Percentiles rank a stretch among this genome's conserved stretches.
These are phyloP conservation scores for Philonicus albiceps DNA, from an alignment of 2,888 invertebrate species.

Conservation along the genomic window DNA sequence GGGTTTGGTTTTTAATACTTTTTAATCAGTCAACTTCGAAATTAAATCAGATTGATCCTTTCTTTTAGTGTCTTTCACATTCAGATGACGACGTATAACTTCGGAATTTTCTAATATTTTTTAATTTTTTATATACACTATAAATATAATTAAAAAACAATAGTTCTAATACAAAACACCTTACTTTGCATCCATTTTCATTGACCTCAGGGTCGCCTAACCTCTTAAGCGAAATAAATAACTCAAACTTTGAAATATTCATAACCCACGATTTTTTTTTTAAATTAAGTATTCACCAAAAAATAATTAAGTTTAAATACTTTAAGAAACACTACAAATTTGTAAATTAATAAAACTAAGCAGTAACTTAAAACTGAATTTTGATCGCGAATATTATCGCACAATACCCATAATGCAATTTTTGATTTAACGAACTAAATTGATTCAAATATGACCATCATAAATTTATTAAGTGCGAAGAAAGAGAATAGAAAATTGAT, in stretches of 20 bases:
- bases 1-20: not conserved
- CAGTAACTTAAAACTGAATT: not conserved
- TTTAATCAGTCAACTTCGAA: not conserved
- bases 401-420: not conserved
- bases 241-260: too few relatives aligned
- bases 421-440: not conserved
- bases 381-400: not conserved
- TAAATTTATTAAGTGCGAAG: not conserved
- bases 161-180: too few relatives aligned
- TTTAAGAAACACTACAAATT: not conserved
- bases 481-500: not conserved
- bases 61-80: not conserved
- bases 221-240: too few relatives aligned
- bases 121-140: too few relatives aligned
- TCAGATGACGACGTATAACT: too few relatives aligned
- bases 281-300: too few relatives aligned
- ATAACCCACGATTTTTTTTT: too few relatives aligned
- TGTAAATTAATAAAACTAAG: not conserved
- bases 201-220: too few relatives aligned
- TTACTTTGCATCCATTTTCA: too few relatives aligned
- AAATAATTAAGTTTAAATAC: too few relatives aligned
- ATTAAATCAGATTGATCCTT: not conserved
- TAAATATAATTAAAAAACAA: too few relatives aligned
- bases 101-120: too few relatives aligned
- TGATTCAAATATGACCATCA: not conserved